Conservation (phyloP, 2,888 invertebrate species). For the Elmis aenea region DNA sequence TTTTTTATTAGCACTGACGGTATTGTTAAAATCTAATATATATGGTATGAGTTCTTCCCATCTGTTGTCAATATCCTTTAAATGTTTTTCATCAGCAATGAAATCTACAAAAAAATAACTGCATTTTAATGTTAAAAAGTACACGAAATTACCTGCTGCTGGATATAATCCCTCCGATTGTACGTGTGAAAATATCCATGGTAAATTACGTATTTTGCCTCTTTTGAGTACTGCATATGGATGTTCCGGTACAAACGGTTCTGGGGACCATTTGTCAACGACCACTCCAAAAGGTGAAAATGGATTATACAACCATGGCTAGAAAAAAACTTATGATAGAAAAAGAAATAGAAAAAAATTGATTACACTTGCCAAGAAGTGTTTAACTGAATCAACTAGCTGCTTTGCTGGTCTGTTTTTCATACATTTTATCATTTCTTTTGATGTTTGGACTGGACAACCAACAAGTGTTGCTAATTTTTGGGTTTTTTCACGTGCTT, state of each 20-base stretch:
- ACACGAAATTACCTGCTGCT: conserved; percentile 56
- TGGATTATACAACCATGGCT: conserved; percentile 60
- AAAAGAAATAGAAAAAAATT: too few relatives aligned
- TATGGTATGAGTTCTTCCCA: conserved; percentile 42
- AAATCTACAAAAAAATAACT: conserved; percentile 33
- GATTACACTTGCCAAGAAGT: conserved; percentile 51
- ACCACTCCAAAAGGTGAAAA: conserved; percentile 71
- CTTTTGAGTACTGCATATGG: conserved; percentile 58
- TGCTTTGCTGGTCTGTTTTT: conserved; percentile 56
- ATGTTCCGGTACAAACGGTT: conserved; percentile 61
- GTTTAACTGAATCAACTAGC: conserved; percentile 54
- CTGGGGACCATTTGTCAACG: conserved; percentile 53
- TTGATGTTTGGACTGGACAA: conserved; percentile 53
- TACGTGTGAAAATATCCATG: conserved; percentile 65
- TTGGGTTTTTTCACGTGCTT: conserved; percentile 56
- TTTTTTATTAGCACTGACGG: conserved; percentile 28
- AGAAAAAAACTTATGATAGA: conserved; percentile 29
- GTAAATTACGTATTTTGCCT: conserved; percentile 59
- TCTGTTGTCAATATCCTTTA: conserved; percentile 34
- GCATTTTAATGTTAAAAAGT: conserved; percentile 4
- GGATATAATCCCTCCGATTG: conserved; percentile 72
- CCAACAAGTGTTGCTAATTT: conserved; percentile 57
- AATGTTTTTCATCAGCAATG: conserved; percentile 28
- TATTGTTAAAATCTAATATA: conserved; percentile 43
- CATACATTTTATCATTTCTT: conserved; percentile 60